Base-by-base conservation (phyloP, 2,113 vertebrate species). In the Poicephalus meyeri region DNA sequence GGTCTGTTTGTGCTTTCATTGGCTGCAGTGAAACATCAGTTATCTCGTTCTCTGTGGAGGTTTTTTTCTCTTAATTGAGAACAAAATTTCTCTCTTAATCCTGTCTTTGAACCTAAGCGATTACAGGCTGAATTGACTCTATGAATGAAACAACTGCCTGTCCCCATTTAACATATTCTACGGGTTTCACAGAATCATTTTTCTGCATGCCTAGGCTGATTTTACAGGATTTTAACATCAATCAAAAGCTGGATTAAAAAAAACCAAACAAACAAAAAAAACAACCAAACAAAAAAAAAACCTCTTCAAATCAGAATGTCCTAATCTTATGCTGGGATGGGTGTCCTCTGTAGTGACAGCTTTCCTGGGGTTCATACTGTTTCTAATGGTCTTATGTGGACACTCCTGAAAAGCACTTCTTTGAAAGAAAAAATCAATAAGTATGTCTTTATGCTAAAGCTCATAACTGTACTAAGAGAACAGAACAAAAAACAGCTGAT, bases 11-110 rank as follows among this genome's bases (percentile, higher is more conserved):
- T 86, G 52, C 69, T 91, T 94, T 92, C 82, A 56, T 80, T 86
- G 92, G 53, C 88, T 86, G 13, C 72, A 53, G 47, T 89, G 61
- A 93, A 94, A 88, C 77, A 90, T 86, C 64, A 78, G 72, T 91
- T 80, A 96, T 78, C 70, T 73, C 41, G 52, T 91, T 91, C n/a
- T 94, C 65, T 84, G 80, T 81, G 63, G 80, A 79, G 53, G 46
- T 86, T 88, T 95, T 85, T 80, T 80, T 86, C 72, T 74, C 4
- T 0, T 81, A 88, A 95, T 84, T 79, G 41, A 93, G 80, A 95
- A 86, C 23, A 89, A 41, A 91, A 66, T 76, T 85, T 88, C n/a
- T 53, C 70, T 78, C 78, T 86, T 95, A 91, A 89, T 92, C 91
- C 56, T 89, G 47, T 53, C 46, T 86, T 95, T 87, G 91, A 93